Base-by-base conservation (phyloP, 2,797 vertebrate genomes). In the Chelmon rostratus region DNA sequence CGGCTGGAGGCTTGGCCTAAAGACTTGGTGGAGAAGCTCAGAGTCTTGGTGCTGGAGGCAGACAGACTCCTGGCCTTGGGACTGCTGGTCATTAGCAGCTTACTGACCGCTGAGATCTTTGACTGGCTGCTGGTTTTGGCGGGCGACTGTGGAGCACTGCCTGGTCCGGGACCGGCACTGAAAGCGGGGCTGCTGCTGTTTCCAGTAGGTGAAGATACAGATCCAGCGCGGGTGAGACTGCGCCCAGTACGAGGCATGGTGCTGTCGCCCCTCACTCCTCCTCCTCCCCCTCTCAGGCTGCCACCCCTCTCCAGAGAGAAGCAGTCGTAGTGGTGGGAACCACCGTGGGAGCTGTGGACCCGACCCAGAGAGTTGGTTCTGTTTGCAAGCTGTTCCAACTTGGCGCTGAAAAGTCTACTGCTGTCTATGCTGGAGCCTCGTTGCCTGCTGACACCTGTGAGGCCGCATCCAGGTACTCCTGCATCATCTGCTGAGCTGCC, bases 1-100 rank as follows among this genome's bases (percentile, higher is more conserved):
- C 98, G 96, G 73, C 96, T 97, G 49, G 96, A 86, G 0, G 96
- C 94, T 92, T 98, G 97, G n/a, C 96, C 98, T 75, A 99, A 95
- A 19, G 98, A 99, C 92, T 99, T 99, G 80, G 97, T 99, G 4
- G 98, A 99, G 92, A 99, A 98, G 93, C 98, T 99, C 70, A 99
- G 95, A 0, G 97, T 98, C 93, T 97, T 99, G 88, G 97, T 99
- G 91, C 97, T 96, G 50, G 97, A 97, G 13, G 98, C 91, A 58
- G 98, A 97, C 71, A 99, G 94, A 88, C 96, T 98, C 76, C 98
- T 96, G 33, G 96, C 90, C 78, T 98, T 99, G 67, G 98, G 98
- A 78, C 97, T 97, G 73, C 97, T 98, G 68, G 97, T 97, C 95
- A 99, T 96, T 66, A 99, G 96, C 44, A 99, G 96, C 87, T 99